Evolutionary conservation across 1,140 invertebrate genomes (phyloP).

Genomic region (Hydropsyche tenuis): DNA sequence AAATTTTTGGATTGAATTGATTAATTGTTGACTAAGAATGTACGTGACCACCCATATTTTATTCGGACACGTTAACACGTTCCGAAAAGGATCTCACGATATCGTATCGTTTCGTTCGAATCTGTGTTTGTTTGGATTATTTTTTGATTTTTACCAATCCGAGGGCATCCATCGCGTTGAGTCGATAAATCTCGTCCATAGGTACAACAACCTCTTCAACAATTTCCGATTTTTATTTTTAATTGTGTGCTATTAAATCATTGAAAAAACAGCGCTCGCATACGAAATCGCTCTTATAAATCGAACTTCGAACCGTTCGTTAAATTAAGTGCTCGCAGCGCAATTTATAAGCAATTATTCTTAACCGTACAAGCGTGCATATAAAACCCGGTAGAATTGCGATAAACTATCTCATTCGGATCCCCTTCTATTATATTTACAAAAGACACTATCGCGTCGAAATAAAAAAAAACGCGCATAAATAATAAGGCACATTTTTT

Average conservation of each 20-base stretch:
- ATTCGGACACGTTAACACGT: too few species aligned
- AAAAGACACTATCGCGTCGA: not conserved
- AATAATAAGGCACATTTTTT: not conserved
- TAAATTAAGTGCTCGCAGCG: slow-evolving; percentile 45
- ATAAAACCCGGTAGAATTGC: not conserved
- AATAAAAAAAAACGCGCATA: not conserved
- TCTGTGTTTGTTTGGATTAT: not conserved
- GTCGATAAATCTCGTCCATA: too few species aligned
- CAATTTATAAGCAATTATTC: slow-evolving; percentile 47
- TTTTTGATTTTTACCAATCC: not conserved
- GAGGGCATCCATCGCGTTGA: not conserved
- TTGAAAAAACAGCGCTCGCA: too few species aligned
- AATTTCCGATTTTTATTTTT: too few species aligned
- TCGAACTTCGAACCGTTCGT: not conserved
- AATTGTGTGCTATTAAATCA: too few species aligned
- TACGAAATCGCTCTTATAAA: too few species aligned
- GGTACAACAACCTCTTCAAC: too few species aligned
- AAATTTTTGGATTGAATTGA: too few species aligned
- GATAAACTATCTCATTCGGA: not conserved
- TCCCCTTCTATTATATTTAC: not conserved
- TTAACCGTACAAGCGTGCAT: not conserved
- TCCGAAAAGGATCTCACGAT: slow-evolving; percentile 11
- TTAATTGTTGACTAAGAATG: too few species aligned
- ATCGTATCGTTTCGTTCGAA: not conserved
- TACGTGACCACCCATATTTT: too few species aligned